Percentiles rank a stretch among this genome's conserved stretches.
These are phyloP conservation scores for Pararge aegeria DNA, from an alignment of 1,140 invertebrate species.

Conservation along the genomic window DNA sequence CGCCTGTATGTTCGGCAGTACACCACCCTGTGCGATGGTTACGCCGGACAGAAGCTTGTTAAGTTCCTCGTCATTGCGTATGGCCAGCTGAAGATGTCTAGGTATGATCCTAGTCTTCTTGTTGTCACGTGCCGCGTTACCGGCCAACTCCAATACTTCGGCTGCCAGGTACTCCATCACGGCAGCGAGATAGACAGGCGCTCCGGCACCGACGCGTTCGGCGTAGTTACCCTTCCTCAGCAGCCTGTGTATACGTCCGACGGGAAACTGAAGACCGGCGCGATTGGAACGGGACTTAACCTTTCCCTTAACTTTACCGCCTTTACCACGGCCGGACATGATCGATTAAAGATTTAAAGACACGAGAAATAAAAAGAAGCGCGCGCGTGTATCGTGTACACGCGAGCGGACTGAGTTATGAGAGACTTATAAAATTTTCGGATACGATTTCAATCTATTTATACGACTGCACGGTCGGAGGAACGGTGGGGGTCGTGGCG, in stretches of 20 bases:
- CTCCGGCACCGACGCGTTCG: conserved; percentile 83
- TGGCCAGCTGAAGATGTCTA: conserved; percentile 89
- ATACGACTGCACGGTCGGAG: too few relatives aligned
- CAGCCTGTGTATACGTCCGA: background rate
- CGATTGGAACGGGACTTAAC: background rate
- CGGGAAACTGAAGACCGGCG: background rate
- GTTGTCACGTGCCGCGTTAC: conserved; percentile 86
- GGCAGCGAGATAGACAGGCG: conserved; percentile 85
- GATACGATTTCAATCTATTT: too few relatives aligned
- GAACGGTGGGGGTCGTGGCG: too few relatives aligned
- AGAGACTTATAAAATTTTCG: background rate
- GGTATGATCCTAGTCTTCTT: conserved; percentile 87
- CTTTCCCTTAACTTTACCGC: background rate
- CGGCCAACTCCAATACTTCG: conserved; percentile 84
- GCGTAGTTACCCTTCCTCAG: conserved; percentile 80
- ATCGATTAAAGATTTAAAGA: background rate
- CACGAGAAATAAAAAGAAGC: background rate
- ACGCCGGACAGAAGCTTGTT: conserved; percentile 89
- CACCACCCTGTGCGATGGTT: conserved; percentile 92
- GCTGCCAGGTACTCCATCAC: conserved; percentile 82
- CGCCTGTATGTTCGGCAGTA: conserved; percentile 84
- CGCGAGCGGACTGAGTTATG: background rate
- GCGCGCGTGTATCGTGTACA: background rate
- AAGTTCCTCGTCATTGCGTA: conserved; percentile 92
- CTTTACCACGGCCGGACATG: background rate